phyloP scores from a whole-genome alignment of 2,888 invertebrate genomes.

The Himalopsyche kuldschensis region DNA sequence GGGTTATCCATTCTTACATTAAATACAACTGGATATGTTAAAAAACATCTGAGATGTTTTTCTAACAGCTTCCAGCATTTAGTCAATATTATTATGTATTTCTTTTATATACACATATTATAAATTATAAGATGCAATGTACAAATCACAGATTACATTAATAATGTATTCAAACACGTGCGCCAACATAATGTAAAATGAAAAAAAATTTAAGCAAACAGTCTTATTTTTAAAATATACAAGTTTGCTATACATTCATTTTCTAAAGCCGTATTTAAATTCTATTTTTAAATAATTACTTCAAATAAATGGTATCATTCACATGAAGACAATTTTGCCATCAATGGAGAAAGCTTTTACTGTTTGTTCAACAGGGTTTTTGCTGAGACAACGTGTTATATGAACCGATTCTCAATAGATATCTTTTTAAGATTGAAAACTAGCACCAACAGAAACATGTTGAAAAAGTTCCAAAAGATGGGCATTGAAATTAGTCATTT shows the following conservation, averaged over 20 bases:
- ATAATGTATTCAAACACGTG: background rate
- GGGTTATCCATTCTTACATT: background rate
- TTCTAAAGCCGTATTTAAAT: background rate
- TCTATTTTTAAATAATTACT: too few species aligned
- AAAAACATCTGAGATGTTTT: too few species aligned
- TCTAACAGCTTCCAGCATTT: background rate
- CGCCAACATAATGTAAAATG: background rate
- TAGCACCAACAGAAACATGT: too few species aligned
- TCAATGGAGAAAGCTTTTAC: too few species aligned
- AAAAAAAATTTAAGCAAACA: background rate
- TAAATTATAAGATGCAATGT: background rate
- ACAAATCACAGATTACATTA: background rate
- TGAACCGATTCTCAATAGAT: too few species aligned
- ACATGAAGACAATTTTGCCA: too few species aligned
- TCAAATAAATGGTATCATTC: too few species aligned
- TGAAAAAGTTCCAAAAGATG: too few species aligned
- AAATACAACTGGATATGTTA: background rate
- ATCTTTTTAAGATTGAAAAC: too few species aligned
- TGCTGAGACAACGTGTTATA: too few species aligned
- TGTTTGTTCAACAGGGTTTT: too few species aligned
- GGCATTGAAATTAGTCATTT: too few species aligned
- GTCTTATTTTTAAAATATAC: background rate
- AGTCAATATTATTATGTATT: background rate
- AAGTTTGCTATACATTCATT: background rate
- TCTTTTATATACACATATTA: background rate